phyloP scores from a whole-genome alignment of 2,888 invertebrate genomes.

The Galeopsomyia nigrocyanea region DNA sequence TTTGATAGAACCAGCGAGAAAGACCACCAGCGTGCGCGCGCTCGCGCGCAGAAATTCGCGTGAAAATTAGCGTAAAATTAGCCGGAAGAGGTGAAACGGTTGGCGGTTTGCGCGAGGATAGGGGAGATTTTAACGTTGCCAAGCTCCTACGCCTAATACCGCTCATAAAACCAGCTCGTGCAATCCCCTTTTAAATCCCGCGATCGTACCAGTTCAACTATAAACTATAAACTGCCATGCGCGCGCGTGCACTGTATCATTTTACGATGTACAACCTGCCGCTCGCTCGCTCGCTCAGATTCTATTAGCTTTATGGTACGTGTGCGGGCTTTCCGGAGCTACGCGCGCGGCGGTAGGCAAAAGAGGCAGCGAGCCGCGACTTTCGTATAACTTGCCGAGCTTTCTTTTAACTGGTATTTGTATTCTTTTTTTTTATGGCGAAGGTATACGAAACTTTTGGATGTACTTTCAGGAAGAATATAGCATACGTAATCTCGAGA shows the following conservation, averaged over 20 bases:
- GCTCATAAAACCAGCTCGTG: constrained; percentile 57
- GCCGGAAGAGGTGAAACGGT: background rate
- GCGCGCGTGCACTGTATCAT: constrained; percentile 52
- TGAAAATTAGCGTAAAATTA: constrained; percentile 51
- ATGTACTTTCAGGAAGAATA: too few species aligned
- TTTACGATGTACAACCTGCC: constrained; percentile 60
- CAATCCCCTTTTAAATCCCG: constrained; percentile 63
- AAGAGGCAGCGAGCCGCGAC: background rate
- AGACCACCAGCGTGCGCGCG: constrained; percentile 3
- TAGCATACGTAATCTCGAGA: background rate
- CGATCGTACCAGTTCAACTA: constrained; percentile 60
- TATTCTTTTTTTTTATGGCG: constrained; percentile 29
- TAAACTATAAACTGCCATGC: constrained; percentile 61
- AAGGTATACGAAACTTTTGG: too few species aligned
- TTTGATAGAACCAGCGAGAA: too few species aligned
- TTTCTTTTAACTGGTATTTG: background rate
- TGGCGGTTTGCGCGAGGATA: constrained; percentile 26
- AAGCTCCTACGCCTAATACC: constrained; percentile 55
- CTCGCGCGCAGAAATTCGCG: constrained; percentile 24
- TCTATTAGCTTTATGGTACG: constrained; percentile 56
- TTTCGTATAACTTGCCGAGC: background rate
- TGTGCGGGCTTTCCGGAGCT: constrained; percentile 22
- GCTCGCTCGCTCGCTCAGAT: constrained; percentile 46
- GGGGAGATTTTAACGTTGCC: constrained; percentile 53
- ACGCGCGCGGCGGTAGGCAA: too few species aligned